Evolutionary conservation across 2,888 invertebrate genomes (phyloP).

Genomic region (Saturnia pavonia): DNA sequence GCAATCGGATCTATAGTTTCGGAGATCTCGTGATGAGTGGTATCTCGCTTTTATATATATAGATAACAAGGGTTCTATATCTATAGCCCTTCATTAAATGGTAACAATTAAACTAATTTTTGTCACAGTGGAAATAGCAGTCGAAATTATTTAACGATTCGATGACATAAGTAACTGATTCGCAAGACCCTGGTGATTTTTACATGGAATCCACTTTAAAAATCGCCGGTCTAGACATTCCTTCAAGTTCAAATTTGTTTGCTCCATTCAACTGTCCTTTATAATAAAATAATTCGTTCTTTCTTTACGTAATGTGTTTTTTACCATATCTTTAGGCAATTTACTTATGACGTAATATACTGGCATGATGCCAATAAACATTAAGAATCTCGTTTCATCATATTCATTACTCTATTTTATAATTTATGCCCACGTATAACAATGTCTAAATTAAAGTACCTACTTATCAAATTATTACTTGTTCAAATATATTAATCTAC

Average conservation of each 20-base stretch:
- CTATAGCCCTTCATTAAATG: too few species aligned
- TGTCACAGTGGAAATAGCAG: too few species aligned
- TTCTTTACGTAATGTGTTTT: neutral
- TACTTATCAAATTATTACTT: neutral
- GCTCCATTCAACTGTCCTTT: neutral
- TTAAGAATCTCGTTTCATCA: neutral
- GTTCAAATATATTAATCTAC: neutral
- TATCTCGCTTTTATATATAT: too few species aligned
- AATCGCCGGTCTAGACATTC: neutral
- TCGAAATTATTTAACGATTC: too few species aligned
- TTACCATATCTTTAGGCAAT: neutral
- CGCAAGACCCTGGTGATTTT: too few species aligned
- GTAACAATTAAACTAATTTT: too few species aligned
- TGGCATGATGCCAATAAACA: neutral
- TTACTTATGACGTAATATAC: neutral
- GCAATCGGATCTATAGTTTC: too few species aligned
- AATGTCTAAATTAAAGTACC: neutral
- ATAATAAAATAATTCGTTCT: neutral
- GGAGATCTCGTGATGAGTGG: too few species aligned
- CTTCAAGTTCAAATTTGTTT: neutral
- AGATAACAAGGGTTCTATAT: too few species aligned
- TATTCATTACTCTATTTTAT: neutral
- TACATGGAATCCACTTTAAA: too few species aligned
- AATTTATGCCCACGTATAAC: neutral
- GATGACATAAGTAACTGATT: too few species aligned